Evolutionary conservation across 2,113 vertebrate genomes (phyloP), one percentile per base, ranked within the genome.

Genomic region (Entomyzon cyanotis): DNA sequence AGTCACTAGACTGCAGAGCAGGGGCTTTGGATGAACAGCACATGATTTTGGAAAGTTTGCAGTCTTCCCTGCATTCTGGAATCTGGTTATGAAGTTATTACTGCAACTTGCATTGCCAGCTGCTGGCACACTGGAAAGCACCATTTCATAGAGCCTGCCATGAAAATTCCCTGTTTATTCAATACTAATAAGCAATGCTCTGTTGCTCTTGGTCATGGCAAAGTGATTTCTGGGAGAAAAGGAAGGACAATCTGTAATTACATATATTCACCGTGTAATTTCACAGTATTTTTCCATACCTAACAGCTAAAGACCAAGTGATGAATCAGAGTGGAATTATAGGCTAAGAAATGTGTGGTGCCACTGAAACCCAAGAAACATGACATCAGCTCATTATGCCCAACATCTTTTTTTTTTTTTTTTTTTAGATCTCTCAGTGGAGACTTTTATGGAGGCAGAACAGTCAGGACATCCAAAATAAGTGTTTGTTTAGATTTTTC

Each of bases 171-270:
- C 16, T 64, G 3, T 22, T 83, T 2, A 0, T 46, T 46, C 27
- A 27, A 47, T 35, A 11, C n/a, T 33, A 12, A 18, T 50, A 47
- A 71, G 15, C 31, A 73, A 42, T 28, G 9, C n/a, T 84, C 22
- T 60, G 9, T 20, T 95, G 56, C 28, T 89, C n/a, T 49, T 75
- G 27, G 9, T 89, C 53, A 69, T 27, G 31, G 22, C 8, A 68
- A 53, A 23, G 24, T 23, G 25, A 22, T 30, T 88, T 86, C 68
- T 63, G 67, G 55, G 39, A 63, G 2, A 60, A 27, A 23, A 89
- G 47, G 64, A 77, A 81, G 59, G 18, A 68, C 25, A 83, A 65
- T 58, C 37, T 94, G 58, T 27, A 80, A 76, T 93, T 92, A 80
- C 35, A 50, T 62, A 25, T 59, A 18, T 30, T 44, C n/a, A 42